Percentiles rank a stretch among this genome's conserved stretches.
Conservation (phyloP, 2,113 vertebrate species). For the Piaya cayana region DNA sequence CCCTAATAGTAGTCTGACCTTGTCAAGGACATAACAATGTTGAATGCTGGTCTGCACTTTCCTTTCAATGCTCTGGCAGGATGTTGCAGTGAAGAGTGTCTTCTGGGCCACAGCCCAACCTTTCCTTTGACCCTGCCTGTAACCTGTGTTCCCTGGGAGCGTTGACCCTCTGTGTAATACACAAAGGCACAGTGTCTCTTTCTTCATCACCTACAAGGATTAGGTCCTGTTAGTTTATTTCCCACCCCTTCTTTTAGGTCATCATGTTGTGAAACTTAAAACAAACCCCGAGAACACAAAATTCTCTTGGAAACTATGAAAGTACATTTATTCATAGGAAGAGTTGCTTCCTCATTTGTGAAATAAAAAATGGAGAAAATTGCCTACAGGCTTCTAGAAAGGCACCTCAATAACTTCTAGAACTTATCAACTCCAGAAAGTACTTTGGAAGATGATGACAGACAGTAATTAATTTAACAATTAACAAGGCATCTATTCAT, state of each 20-base stretch:
- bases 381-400: constrained; percentile 1
- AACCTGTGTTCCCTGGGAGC: background rate
- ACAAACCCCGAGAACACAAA: background rate
- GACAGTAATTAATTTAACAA: constrained; percentile 71
- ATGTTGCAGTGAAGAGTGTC: background rate
- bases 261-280: background rate
- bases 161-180: background rate
- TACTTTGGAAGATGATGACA: constrained; percentile 57
- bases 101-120: background rate
- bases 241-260: background rate
- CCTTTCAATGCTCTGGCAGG: background rate
- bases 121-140: background rate
- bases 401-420: constrained; percentile 26
- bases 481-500: constrained; percentile 68
- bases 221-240: background rate
- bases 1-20: constrained; percentile 11
- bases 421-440: constrained; percentile 53
- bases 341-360: background rate
- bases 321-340: background rate
- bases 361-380: background rate
- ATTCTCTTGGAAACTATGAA: background rate
- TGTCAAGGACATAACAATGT: background rate
- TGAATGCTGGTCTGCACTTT: background rate
- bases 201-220: background rate
- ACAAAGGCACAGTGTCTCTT: background rate